Evolutionary conservation across 2,797 vertebrate species (phyloP).

Genomic region (Eulemur rubriventer): DNA sequence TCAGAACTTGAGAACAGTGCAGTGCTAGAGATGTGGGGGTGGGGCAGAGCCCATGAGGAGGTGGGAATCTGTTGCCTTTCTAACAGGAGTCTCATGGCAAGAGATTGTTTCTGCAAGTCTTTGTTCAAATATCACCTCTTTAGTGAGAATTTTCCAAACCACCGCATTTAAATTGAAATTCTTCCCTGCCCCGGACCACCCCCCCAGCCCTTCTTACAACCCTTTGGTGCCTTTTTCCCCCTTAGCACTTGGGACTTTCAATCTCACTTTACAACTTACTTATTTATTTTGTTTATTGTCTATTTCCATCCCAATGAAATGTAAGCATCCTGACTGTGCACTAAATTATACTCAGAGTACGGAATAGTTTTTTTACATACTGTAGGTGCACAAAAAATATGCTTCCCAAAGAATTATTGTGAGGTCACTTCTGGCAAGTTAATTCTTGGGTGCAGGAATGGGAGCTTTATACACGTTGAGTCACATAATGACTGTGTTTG

Average conservation of each 20-base stretch:
- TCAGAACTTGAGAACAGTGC: neutral
- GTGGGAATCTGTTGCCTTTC: neutral
- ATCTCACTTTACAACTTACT: neutral
- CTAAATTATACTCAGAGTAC: neutral
- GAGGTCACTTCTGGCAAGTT: neutral
- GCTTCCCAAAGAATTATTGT: neutral
- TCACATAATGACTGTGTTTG: neutral
- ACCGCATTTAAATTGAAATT: neutral
- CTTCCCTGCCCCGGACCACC: neutral
- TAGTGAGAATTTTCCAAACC: neutral
- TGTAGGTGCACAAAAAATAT: neutral
- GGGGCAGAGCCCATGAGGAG: accelerated
- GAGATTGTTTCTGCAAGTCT: neutral
- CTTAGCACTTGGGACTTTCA: neutral
- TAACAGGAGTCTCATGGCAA: neutral
- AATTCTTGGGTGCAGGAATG: neutral
- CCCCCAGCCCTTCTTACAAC: neutral
- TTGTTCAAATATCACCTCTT: neutral
- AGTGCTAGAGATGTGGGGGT: neutral
- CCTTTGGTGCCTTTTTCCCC: neutral
- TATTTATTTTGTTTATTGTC: neutral
- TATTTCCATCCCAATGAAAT: neutral
- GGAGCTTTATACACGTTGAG: neutral
- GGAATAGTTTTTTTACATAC: neutral
- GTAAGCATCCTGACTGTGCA: neutral